Percentiles rank a stretch among this genome's conserved stretches.
Evolutionary conservation across 2,888 invertebrate species (phyloP).

Genomic region (Acleris cristana): DNA sequence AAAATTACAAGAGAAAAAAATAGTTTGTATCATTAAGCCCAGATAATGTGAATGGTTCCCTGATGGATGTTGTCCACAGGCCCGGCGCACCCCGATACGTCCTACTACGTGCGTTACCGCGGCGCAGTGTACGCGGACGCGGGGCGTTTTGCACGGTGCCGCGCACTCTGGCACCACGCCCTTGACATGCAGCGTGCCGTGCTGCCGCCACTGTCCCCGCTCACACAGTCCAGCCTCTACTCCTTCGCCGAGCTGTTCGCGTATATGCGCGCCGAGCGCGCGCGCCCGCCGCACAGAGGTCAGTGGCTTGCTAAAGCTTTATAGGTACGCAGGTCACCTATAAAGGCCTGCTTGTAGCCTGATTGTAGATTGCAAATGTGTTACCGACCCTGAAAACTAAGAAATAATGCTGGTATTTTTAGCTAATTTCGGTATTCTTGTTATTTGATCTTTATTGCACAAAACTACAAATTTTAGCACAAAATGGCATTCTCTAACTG

Average conservation of each 20-base stretch:
- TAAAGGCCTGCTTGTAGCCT: too few relatives aligned
- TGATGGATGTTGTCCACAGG: conserved; percentile 59
- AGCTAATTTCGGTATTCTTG: too few relatives aligned
- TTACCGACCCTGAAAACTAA: background rate
- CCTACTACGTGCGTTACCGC: conserved; percentile 97
- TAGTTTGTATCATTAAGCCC: too few relatives aligned
- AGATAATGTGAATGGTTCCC: too few relatives aligned
- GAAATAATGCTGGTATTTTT: background rate
- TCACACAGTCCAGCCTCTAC: conserved; percentile 96
- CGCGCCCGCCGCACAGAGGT: conserved; percentile 86
- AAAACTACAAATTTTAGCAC: too few relatives aligned
- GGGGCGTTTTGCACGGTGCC: conserved; percentile 95
- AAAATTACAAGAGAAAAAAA: too few relatives aligned
- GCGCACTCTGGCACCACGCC: conserved; percentile 98
- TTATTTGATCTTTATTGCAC: too few relatives aligned
- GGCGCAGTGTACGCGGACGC: conserved; percentile 97
- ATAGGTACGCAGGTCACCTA: too few relatives aligned
- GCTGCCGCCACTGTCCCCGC: conserved; percentile 95
- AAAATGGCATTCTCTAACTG: too few relatives aligned
- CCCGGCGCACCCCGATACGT: conserved; percentile 98
- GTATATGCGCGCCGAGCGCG: conserved; percentile 96
- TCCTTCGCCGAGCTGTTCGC: conserved; percentile 97
- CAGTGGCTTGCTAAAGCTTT: background rate
- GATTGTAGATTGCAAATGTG: too few relatives aligned
- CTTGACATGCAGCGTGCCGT: conserved; percentile 97